Conservation (phyloP, 2,797 vertebrate genomes). For the Thunnus albacares region DNA sequence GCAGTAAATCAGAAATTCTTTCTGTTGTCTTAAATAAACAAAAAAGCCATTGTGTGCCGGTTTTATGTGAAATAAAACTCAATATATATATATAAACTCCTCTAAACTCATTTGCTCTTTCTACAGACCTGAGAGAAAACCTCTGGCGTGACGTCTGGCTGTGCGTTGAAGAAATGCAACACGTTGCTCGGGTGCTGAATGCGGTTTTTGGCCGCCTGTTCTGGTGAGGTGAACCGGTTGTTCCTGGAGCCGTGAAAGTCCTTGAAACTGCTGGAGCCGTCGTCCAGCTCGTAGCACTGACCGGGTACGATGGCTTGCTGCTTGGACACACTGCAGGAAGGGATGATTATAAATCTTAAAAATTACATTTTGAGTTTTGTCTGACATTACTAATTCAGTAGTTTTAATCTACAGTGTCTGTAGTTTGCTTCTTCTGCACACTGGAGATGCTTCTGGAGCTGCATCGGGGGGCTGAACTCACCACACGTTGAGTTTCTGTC, state of each 20-base stretch:
- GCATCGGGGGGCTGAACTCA: slow-evolving; percentile 66
- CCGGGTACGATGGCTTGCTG: slow-evolving; percentile 96
- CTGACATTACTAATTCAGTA: no score
- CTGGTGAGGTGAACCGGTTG: slow-evolving; percentile 94
- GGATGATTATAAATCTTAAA: fast-evolving
- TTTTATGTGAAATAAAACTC: no score
- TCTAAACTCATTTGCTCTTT: neutral
- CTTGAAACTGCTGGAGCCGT: slow-evolving; percentile 93
- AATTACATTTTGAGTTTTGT: neutral
- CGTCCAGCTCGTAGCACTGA: slow-evolving; percentile 94
- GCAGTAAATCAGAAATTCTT: neutral
- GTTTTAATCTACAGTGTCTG: no score
- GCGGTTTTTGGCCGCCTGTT: slow-evolving; percentile 96
- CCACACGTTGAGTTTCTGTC: slow-evolving; percentile 96
- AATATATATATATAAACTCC: neutral
- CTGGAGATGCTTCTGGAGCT: neutral
- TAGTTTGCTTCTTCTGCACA: no score
- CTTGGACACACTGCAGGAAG: slow-evolving; percentile 91
- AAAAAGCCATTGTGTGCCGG: no score
- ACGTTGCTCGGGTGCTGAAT: slow-evolving; percentile 97
- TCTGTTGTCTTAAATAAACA: no score
- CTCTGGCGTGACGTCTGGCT: slow-evolving; percentile 91
- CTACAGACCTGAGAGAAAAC: slow-evolving; percentile 90
- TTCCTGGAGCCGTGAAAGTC: slow-evolving; percentile 96
- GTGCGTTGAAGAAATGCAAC: slow-evolving; percentile 96